phyloP scores from a whole-genome alignment of 2,797 vertebrate genomes.

The Sitta carolinensis region DNA sequence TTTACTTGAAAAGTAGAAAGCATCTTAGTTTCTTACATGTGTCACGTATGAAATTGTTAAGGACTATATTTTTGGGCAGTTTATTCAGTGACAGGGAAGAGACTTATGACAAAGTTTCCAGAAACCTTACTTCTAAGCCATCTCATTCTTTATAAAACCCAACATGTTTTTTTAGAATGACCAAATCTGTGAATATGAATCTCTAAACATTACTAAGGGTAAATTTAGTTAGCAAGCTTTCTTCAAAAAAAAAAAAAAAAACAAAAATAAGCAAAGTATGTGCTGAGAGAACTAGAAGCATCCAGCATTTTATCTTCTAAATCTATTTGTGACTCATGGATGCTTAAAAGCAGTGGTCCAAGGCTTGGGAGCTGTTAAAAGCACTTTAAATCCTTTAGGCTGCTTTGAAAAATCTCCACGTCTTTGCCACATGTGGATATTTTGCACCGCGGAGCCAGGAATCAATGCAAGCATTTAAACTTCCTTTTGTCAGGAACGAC shows the following conservation, averaged over 20 bases:
- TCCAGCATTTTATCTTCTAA: conserved; percentile 30
- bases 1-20: not conserved
- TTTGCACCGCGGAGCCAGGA: conserved; percentile 10
- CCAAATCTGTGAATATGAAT: not conserved
- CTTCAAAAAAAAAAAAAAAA: not conserved
- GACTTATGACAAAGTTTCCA: not conserved
- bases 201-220: not conserved
- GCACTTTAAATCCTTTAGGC: conserved; percentile 49
- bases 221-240: not conserved
- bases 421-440: conserved; percentile 17
- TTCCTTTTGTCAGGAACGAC: conserved; percentile 42
- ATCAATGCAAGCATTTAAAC: conserved; percentile 52
- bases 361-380: conserved; percentile 35
- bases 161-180: not conserved
- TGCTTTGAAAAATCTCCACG: conserved; percentile 49
- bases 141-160: not conserved
- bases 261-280: not conserved
- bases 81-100: not conserved
- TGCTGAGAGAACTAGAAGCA: not conserved
- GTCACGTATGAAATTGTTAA: not conserved
- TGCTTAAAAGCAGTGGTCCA: conserved; percentile 46
- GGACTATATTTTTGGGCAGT: not conserved
- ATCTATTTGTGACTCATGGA: conserved; percentile 1
- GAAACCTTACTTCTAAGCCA: not conserved
- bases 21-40: not conserved